Base-by-base conservation (phyloP, 1,140 invertebrate genomes). In the Rhysida immarginata region DNA sequence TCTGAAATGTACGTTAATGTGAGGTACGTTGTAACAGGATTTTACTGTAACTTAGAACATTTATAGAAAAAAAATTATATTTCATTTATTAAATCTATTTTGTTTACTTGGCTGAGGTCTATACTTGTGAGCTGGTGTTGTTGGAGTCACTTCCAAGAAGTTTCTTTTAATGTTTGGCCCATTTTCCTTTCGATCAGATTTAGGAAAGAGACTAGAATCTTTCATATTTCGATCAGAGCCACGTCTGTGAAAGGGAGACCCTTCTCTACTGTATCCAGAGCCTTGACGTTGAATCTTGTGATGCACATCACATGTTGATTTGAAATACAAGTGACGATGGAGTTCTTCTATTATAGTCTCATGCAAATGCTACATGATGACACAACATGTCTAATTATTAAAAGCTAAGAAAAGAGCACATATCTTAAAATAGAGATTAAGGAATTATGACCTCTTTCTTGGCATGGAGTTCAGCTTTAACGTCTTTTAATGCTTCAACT, bases 401-500 rank as follows among this genome's bases (percentile, higher is more conserved):
- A n/a, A 69, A 66, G 58, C 29, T 54, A 60, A 53, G 59, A 61
- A 43, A 58, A 57, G n/a, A n/a, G 35, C 11, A 13, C 11, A 56
- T 46, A 46, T 53, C 49, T n/a, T 27, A 25, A 11, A 42, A 35
- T 55, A 52, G 2, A 54, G 48, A 58, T 41, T 55, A 26, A n/a
- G n/a, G n/a, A n/a, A n/a, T n/a, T n/a, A n/a, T n/a, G 64, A 80
- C 78, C 65, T 84, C 80, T 66, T 84, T 83, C 60, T 82, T 82
- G 20, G 74, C 62, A 59, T 83, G 77, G 24, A 91, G 69, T 64
- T 90, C 85, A 25, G 68, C 68, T 58, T 80, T 76, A 8, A 90
- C 75, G 67, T 93, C 85, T 61, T 81, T 76, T 26, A 95, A 71
- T 21, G 84, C 90, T 62, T 88, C 85, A 1, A 92, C 85, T 46